phyloP scores from a whole-genome alignment of 2,797 vertebrate genomes.

The Megalops cyprinoides region DNA sequence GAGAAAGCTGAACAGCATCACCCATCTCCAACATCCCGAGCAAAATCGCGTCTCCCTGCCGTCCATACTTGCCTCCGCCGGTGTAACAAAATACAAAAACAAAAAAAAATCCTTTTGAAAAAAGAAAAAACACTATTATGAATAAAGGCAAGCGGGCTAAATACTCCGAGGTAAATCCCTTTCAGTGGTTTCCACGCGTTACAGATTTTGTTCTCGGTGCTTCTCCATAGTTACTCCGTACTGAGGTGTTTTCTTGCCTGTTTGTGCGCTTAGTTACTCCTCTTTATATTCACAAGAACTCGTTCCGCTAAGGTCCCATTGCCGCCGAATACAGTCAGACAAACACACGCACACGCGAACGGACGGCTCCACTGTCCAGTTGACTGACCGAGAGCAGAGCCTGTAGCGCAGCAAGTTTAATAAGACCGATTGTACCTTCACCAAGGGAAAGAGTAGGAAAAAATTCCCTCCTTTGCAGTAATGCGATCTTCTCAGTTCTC shows the following conservation, averaged over 20 bases:
- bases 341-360: slow-evolving; percentile 27
- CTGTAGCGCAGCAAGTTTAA: slow-evolving; percentile 37
- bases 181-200: slow-evolving; percentile 48
- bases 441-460: slow-evolving; percentile 49
- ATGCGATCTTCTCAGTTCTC: slow-evolving; percentile 59
- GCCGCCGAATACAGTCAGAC: slow-evolving; percentile 44
- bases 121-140: slow-evolving; percentile 12
- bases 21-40: slow-evolving; percentile 67
- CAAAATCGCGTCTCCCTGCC: slow-evolving; percentile 53
- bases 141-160: slow-evolving; percentile 44
- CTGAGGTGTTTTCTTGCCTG: slow-evolving; percentile 39
- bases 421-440: slow-evolving; percentile 52
- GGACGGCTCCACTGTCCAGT: slow-evolving; percentile 18
- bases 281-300: slow-evolving; percentile 38
- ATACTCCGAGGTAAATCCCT: slow-evolving; percentile 53
- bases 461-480: slow-evolving; percentile 52
- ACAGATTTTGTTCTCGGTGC: slow-evolving; percentile 62
- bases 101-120: slow-evolving; percentile 16
- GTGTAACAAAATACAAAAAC: slow-evolving; percentile 31
- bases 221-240: slow-evolving; percentile 61
- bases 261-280: slow-evolving; percentile 48
- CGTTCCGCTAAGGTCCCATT: slow-evolving; percentile 64
- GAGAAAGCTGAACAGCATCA: slow-evolving; percentile 68
- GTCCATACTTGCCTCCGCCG: slow-evolving; percentile 59
- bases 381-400: slow-evolving; percentile 43